These are phyloP conservation scores for Camarhynchus parvulus DNA, from an alignment of 2,113 vertebrate species.

Conservation along the genomic window DNA sequence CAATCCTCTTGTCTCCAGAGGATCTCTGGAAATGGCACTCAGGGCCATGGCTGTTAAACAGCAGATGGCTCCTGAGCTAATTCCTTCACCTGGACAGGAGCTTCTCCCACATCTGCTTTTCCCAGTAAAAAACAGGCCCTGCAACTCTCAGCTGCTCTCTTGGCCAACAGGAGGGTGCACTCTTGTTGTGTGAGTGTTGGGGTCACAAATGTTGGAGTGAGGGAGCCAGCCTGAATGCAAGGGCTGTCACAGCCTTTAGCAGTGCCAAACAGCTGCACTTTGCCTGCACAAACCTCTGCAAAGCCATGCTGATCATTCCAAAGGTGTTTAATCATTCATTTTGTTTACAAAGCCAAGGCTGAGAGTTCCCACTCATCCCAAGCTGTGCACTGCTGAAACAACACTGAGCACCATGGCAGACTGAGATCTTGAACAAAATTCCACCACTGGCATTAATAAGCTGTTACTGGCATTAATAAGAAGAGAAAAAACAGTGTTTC, in stretches of 20 bases:
- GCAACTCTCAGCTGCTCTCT: neutral
- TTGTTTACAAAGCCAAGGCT: neutral
- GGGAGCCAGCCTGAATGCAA: neutral
- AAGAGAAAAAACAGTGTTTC: neutral
- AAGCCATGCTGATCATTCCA: fast-evolving
- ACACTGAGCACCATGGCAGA: fast-evolving
- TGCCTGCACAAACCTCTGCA: neutral
- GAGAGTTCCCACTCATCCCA: neutral
- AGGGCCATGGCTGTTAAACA: fast-evolving
- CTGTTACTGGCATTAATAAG: neutral
- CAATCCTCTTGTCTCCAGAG: neutral
- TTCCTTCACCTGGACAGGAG: neutral
- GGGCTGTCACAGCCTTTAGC: neutral
- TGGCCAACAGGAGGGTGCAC: neutral
- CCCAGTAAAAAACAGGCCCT: neutral
- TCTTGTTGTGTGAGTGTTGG: fast-evolving
- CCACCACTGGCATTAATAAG: neutral
- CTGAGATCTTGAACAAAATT: neutral
- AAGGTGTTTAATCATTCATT: neutral
- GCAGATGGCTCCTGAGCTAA: neutral
- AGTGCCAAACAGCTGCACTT: neutral
- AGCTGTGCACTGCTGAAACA: neutral
- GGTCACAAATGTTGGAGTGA: neutral
- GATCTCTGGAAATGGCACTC: neutral
- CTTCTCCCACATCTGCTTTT: neutral